Evolutionary conservation across 1,140 invertebrate genomes (phyloP).

Genomic region (Parasteatoda tepidariorum): DNA sequence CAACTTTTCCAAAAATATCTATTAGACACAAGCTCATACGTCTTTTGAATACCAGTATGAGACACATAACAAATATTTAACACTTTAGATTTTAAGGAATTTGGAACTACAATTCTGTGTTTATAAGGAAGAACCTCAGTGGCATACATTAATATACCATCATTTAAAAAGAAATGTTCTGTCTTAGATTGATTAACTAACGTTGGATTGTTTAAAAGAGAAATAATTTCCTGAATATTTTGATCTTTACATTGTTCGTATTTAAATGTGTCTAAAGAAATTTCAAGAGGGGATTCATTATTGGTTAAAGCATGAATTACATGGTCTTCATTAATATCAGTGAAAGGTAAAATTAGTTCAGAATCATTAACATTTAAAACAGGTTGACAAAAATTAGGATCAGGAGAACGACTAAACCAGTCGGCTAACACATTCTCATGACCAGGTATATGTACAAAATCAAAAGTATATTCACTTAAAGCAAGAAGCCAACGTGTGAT

Average conservation of each 20-base stretch:
- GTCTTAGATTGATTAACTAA: not conserved
- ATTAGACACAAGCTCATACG: not conserved
- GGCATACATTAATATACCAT: not conserved
- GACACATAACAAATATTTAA: not conserved
- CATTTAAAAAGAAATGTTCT: not conserved
- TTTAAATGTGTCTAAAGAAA: not conserved
- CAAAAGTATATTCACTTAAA: not conserved
- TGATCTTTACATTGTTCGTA: not conserved
- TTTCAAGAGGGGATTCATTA: not conserved
- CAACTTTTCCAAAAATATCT: not conserved
- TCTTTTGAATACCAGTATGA: not conserved
- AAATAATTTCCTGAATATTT: not conserved
- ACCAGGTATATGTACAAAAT: not conserved
- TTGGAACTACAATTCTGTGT: not conserved
- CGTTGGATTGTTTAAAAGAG: not conserved
- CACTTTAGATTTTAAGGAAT: not conserved
- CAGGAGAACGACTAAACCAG: not conserved
- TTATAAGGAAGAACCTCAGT: not conserved
- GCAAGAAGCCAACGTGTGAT: not conserved
- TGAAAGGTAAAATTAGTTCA: not conserved
- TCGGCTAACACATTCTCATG: not conserved
- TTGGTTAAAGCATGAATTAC: not conserved
- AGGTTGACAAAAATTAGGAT: not conserved
- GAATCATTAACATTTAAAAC: not conserved
- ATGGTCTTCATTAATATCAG: not conserved